Conservation (phyloP, 2,113 vertebrate species). For the Scartelaos histophorus region DNA sequence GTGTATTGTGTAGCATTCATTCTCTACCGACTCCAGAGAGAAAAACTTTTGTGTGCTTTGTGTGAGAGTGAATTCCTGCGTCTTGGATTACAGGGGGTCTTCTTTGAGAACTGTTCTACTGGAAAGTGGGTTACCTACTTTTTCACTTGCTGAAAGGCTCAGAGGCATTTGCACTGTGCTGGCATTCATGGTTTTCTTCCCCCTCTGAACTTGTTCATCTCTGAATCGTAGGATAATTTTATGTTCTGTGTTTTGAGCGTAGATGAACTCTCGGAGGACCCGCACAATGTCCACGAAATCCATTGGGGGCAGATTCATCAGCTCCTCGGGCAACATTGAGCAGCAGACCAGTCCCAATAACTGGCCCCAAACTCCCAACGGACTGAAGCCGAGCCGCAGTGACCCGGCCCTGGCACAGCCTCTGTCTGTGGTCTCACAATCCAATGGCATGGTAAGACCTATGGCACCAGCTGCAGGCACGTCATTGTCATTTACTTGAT, state of each 20-base stretch:
- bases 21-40: slow-evolving; percentile 3
- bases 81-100: slow-evolving; percentile 17
- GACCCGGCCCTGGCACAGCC: slow-evolving; percentile 80
- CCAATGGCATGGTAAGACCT: slow-evolving; percentile 25
- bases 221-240: too few species aligned
- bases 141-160: slow-evolving; percentile 2
- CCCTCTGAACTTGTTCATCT: not conserved
- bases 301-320: slow-evolving; percentile 62
- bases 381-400: slow-evolving; percentile 82
- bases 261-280: slow-evolving; percentile 34
- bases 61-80: slow-evolving; percentile 17
- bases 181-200: not conserved
- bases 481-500: not conserved
- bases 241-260: not conserved
- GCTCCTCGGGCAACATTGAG: slow-evolving; percentile 82
- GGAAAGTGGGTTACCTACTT: slow-evolving; percentile 19
- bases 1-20: slow-evolving; percentile 8
- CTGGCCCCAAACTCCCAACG: slow-evolving; percentile 69
- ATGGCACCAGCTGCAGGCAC: not conserved
- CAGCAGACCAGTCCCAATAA: slow-evolving; percentile 44
- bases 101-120: slow-evolving; percentile 24
- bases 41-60: slow-evolving; percentile 14
- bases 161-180: not conserved
- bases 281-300: slow-evolving; percentile 36
- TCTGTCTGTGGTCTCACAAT: not conserved